Percentiles rank a stretch among this genome's conserved stretches.
Evolutionary conservation across 2,888 invertebrate genomes (phyloP).

Genomic region (Allophyes oxyacanthae): DNA sequence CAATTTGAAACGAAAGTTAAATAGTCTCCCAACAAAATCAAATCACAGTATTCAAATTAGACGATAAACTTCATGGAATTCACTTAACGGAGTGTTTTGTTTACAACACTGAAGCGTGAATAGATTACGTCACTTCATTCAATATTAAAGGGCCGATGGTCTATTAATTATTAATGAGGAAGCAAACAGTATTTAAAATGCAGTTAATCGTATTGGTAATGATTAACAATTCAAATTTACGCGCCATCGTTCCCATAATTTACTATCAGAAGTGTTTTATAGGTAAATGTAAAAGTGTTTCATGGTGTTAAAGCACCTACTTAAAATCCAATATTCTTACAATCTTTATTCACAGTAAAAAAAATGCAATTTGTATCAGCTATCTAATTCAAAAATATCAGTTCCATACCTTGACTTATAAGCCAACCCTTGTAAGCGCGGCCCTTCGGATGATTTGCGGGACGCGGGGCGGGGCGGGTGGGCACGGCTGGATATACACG

Average conservation of each 20-base stretch:
- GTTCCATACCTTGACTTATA: too few species aligned
- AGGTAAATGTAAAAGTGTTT: not conserved
- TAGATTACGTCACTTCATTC: slow-evolving; percentile 2
- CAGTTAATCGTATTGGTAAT: slow-evolving; percentile 19
- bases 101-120: slow-evolving; percentile 16
- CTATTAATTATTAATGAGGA: slow-evolving; percentile 32
- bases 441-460: too few species aligned
- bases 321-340: too few species aligned
- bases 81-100: not conserved
- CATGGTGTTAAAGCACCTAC: not conserved
- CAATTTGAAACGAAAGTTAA: too few species aligned
- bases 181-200: slow-evolving; percentile 21
- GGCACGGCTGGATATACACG: too few species aligned
- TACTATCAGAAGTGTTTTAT: slow-evolving; percentile 20
- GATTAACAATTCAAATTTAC: slow-evolving; percentile 37
- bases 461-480: too few species aligned
- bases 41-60: not conserved
- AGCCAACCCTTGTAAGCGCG: too few species aligned
- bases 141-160: slow-evolving; percentile 13
- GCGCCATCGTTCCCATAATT: slow-evolving; percentile 4
- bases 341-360: too few species aligned
- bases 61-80: not conserved
- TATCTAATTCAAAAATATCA: too few species aligned
- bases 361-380: too few species aligned
- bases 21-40: not conserved